Percentiles rank a stretch among this genome's conserved stretches.
These are phyloP conservation scores for Notiomystis cincta DNA, from an alignment of 2,113 vertebrate genomes.

Conservation along the genomic window DNA sequence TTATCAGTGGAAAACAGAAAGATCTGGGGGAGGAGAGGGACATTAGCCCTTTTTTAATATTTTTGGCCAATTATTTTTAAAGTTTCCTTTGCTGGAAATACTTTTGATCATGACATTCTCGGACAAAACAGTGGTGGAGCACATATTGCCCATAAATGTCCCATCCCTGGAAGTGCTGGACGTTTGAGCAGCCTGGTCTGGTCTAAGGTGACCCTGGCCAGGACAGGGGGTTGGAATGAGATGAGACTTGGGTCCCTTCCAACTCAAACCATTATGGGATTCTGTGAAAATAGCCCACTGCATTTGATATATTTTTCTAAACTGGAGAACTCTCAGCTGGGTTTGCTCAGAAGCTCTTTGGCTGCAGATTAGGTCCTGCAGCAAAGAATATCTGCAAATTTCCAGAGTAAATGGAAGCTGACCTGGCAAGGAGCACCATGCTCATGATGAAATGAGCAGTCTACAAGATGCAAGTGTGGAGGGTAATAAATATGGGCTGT, in stretches of 20 bases:
- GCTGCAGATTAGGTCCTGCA: background rate
- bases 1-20: background rate
- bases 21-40: background rate
- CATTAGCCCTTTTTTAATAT: background rate
- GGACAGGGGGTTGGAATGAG: background rate
- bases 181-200: background rate
- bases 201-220: background rate
- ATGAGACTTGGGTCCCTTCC: background rate
- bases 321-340: background rate
- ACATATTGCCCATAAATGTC: background rate
- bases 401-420: background rate
- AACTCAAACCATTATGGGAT: background rate
- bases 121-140: background rate
- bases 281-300: background rate
- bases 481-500: background rate
- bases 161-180: background rate
- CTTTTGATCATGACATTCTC: accelerated
- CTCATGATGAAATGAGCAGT: background rate
- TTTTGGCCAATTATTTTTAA: background rate
- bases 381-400: background rate
- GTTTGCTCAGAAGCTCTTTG: background rate
- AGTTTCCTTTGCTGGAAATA: background rate
- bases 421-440: background rate
- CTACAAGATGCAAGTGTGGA: background rate
- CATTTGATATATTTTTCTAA: background rate